A percentile compares a stretch with the other conserved stretches of the same genome.
phyloP scores from a whole-genome alignment of 2,113 vertebrate species.

The Caracal caracal region DNA sequence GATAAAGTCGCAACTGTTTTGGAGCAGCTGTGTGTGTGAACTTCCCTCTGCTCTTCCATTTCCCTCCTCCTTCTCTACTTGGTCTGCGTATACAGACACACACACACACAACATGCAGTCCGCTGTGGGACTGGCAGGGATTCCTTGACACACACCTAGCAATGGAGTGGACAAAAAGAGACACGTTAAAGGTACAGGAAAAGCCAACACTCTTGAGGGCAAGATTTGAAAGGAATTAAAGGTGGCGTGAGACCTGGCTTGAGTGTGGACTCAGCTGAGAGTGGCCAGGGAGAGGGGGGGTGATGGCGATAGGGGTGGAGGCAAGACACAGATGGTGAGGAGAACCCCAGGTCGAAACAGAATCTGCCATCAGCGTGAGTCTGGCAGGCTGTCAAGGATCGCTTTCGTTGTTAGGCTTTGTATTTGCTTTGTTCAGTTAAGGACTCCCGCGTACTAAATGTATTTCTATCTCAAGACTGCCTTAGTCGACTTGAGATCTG shows the following conservation, averaged over 20 bases:
- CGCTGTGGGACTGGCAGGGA: neutral
- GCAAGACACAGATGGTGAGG: neutral
- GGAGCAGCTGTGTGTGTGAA: conserved; percentile 41
- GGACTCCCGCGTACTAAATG: neutral
- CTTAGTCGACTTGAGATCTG: neutral
- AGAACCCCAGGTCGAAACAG: no score
- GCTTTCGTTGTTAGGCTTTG: neutral
- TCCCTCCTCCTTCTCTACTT: neutral
- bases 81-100: no score
- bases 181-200: neutral
- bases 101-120: fast-evolving
- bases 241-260: neutral
- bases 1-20: neutral
- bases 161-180: neutral
- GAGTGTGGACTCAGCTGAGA: neutral
- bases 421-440: conserved; percentile 26
- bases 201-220: neutral
- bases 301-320: fast-evolving
- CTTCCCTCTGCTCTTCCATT: neutral
- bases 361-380: neutral
- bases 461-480: neutral
- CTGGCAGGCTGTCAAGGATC: neutral
- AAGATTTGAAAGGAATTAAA: neutral
- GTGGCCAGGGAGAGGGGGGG: neutral
- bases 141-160: neutral